Conservation (phyloP, 2,797 vertebrate genomes). For the Craterocephalus amniculus region DNA sequence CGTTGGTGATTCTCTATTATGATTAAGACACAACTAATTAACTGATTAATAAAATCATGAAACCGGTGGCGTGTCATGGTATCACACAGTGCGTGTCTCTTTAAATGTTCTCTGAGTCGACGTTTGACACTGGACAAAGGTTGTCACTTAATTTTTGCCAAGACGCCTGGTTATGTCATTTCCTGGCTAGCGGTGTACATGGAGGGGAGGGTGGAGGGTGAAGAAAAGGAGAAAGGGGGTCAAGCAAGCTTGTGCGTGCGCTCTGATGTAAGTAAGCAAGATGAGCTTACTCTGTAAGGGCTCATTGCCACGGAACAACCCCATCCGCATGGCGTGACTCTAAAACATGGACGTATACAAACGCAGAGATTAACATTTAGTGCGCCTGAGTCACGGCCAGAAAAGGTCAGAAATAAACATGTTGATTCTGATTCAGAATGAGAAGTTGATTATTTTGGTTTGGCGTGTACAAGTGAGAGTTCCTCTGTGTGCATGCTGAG, state of each 20-base stretch:
- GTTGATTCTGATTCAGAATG: constrained; percentile 43
- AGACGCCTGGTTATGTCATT: constrained; percentile 72
- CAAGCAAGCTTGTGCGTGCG: constrained; percentile 61
- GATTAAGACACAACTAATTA: constrained; percentile 17
- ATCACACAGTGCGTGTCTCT: constrained; percentile 46
- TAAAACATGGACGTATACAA: constrained; percentile 29
- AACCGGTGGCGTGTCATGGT: constrained; percentile 15
- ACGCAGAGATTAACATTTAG: constrained; percentile 33
- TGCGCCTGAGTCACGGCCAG: constrained; percentile 13
- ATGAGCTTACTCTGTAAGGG: constrained; percentile 65
- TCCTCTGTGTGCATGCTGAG: neutral
- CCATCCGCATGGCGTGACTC: constrained; percentile 41
- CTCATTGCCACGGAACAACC: constrained; percentile 59
- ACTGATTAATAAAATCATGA: constrained; percentile 16
- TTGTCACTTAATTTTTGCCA: constrained; percentile 64
- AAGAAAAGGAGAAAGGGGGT: constrained; percentile 51
- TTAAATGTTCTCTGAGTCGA: constrained; percentile 63
- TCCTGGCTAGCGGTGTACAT: constrained; percentile 65
- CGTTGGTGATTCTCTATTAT: constrained; percentile 2
- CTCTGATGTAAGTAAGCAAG: constrained; percentile 61
- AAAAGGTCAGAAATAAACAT: constrained; percentile 44
- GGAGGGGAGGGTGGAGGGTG: constrained; percentile 21
- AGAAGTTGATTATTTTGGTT: constrained; percentile 38
- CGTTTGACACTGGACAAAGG: constrained; percentile 69
- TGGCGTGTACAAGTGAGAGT: constrained; percentile 24